Evolutionary conservation across 2,113 vertebrate genomes (phyloP).

Genomic region (Orcinus orca): DNA sequence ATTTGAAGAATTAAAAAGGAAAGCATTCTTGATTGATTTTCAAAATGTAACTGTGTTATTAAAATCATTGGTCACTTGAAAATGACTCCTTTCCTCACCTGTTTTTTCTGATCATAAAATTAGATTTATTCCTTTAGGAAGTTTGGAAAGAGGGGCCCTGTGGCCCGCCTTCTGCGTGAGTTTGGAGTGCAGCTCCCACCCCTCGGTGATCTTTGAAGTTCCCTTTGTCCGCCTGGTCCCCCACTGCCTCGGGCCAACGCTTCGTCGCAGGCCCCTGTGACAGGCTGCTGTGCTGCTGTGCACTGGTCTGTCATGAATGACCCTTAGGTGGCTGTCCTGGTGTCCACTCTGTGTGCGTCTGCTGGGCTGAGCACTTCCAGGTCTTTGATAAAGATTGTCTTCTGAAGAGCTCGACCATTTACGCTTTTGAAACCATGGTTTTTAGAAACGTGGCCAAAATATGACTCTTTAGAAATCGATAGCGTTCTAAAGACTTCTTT

Average conservation of each 20-base stretch:
- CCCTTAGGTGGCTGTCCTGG: not conserved
- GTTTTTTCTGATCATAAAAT: not conserved
- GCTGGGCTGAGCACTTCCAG: not conserved
- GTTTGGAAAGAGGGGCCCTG: not conserved
- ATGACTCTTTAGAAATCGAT: rapidly evolving
- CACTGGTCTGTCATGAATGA: rapidly evolving
- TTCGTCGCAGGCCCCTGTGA: not conserved
- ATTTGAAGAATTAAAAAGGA: not conserved
- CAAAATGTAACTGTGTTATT: not conserved
- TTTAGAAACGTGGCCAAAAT: not conserved
- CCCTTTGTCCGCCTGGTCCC: not conserved
- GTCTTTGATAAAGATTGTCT: not conserved
- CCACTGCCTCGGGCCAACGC: not conserved
- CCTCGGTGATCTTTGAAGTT: not conserved
- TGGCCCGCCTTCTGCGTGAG: too few species aligned
- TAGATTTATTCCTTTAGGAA: not conserved
- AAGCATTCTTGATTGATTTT: rapidly evolving
- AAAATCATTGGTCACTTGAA: not conserved
- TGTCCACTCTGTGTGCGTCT: not conserved
- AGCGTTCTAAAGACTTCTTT: not conserved
- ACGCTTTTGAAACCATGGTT: not conserved
- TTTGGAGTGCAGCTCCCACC: not conserved
- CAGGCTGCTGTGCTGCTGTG: not conserved
- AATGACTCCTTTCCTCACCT: not conserved
- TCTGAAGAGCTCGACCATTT: not conserved